These are phyloP conservation scores for Paguma larvata DNA, from an alignment of 2,797 vertebrate genomes.

Conservation along the genomic window DNA sequence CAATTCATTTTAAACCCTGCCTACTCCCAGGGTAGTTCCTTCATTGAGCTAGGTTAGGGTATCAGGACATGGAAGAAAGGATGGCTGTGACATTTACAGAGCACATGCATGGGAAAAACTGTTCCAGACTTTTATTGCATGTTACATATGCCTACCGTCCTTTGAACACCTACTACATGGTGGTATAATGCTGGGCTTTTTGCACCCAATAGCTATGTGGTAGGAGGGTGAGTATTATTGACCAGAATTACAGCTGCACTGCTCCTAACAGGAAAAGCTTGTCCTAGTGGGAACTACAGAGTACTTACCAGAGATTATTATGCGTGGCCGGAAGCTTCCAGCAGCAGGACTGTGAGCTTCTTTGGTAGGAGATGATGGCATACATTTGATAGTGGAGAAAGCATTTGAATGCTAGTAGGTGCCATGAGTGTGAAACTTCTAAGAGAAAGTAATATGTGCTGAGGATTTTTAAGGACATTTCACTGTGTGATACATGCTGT, in stretches of 20 bases:
- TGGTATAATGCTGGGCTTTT: background rate
- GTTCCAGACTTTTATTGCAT: background rate
- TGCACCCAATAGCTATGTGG: background rate
- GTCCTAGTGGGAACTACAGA: too few relatives aligned
- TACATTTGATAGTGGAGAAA: background rate
- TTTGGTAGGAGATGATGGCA: background rate
- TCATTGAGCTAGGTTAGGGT: background rate
- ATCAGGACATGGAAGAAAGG: background rate
- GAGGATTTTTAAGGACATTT: background rate
- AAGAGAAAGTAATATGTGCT: background rate
- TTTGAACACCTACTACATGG: background rate
- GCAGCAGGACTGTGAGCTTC: background rate
- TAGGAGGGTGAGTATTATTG: background rate
- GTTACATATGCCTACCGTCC: too few relatives aligned
- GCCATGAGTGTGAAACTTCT: background rate
- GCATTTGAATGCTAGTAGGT: background rate
- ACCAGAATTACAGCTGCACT: background rate
- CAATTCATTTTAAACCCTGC: background rate
- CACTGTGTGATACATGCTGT: too few relatives aligned
- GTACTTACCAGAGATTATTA: background rate
- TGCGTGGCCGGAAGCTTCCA: rapidly evolving
- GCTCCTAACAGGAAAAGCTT: background rate
- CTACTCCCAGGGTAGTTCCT: background rate
- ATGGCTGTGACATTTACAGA: background rate
- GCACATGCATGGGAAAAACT: too few relatives aligned